Base-by-base conservation (phyloP, 2,888 invertebrate genomes). In the Gastracanthus pulcherrimus region DNA sequence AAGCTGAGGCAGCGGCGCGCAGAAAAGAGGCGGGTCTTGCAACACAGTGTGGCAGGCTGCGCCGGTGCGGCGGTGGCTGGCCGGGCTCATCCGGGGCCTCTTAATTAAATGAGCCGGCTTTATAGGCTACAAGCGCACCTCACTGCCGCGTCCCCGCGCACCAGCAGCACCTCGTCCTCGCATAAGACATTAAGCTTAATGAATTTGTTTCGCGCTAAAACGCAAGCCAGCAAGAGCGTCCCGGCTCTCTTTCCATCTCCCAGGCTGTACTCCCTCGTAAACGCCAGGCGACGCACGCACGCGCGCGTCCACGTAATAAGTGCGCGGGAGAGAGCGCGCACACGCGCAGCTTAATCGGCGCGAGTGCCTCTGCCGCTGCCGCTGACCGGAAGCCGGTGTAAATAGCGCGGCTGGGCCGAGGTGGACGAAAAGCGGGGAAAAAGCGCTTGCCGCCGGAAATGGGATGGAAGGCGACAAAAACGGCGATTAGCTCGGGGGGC, bases 401-500 rank as follows among this genome's bases (percentile, higher is more conserved):
- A 77, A 72, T 60, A 69, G 62, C 76, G 79, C 11, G 55, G 55
- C 13, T 6, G 31, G 45, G 38, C 26, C 16, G 81, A 72, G n/a
- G n/a, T n/a, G n/a, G n/a, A n/a, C n/a, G n/a, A 70, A 84, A 82
- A 80, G 82, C 38, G 26, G 23, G 55, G 55, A 3, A 36, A 31
- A 48, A 34, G 60, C n/a, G 9, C 2, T 34, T n/a, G 85, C 48
- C 7, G 48, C 58, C 76, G 86, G 86, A 83, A 86, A 88, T 85
- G 86, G 86, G 85, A 80, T 83, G 85, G 82, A 84, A 84, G 80
- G 83, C 84, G 86, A 87, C 88, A 90, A 90, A 90, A 90, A 90
- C 86, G 89, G 84, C 89, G 89, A 90, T 90, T 90, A 89, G 89
- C 87, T 86, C 83, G 87, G n/a, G n/a, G 11, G 4, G 19, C n/a